A percentile compares a stretch with the other conserved stretches of the same genome.
These are phyloP conservation scores for Garra rufa DNA, from an alignment of 2,113 vertebrate genomes.

Conservation along the genomic window DNA sequence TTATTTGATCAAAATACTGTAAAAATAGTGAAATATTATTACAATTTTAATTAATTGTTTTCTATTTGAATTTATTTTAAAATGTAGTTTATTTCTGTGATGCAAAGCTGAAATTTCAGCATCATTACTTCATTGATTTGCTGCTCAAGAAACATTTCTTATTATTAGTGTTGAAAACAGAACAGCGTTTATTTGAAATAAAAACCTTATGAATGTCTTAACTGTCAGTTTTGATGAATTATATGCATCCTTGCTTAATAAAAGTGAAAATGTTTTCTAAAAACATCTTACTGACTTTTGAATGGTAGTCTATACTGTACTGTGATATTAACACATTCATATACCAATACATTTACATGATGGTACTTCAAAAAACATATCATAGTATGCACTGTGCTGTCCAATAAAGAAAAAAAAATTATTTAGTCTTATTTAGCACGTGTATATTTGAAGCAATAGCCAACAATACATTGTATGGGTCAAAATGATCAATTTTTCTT, in stretches of 20 bases:
- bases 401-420: background rate
- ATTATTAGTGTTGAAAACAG: background rate
- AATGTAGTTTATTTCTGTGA: background rate
- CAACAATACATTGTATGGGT: too few relatives aligned
- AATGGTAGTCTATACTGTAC: background rate
- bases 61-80: background rate
- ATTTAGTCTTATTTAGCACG: too few relatives aligned
- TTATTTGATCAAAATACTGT: background rate
- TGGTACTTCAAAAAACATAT: background rate
- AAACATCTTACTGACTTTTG: background rate
- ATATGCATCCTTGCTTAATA: background rate
- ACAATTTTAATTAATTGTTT: background rate
- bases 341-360: background rate
- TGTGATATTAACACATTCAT: background rate
- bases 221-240: background rate
- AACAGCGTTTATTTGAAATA: background rate
- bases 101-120: background rate
- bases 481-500: too few relatives aligned
- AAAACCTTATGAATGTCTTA: background rate
- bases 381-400: background rate
- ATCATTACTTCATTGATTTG: background rate
- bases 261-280: background rate
- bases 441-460: too few relatives aligned
- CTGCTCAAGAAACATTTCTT: background rate
- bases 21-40: background rate